Conservation (phyloP, 2,888 invertebrate genomes). For the Hipparchia semele region DNA sequence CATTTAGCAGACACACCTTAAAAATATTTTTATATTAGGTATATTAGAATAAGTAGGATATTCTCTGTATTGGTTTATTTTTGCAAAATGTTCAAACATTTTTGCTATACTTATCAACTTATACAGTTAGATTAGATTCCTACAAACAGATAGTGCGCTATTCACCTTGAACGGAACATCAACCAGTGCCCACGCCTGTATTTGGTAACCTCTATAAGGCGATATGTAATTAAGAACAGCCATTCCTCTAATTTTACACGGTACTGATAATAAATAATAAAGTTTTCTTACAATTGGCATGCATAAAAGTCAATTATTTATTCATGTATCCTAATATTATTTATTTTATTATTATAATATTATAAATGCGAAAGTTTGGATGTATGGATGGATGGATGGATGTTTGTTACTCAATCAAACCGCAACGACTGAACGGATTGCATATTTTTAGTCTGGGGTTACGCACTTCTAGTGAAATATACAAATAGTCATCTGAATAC, state of each 20-base stretch:
- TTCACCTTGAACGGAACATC: constrained; percentile 64
- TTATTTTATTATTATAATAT: too few species aligned
- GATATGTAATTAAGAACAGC: constrained; percentile 37
- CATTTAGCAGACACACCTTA: too few species aligned
- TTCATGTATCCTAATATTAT: background rate
- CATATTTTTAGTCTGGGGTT: background rate
- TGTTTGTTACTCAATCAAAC: too few species aligned
- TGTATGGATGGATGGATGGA: too few species aligned
- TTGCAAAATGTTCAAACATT: constrained; percentile 16
- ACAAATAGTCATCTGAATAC: constrained; percentile 11
- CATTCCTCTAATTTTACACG: constrained; percentile 20
- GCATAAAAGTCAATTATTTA: background rate
- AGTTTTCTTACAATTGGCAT: background rate
- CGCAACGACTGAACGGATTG: too few species aligned
- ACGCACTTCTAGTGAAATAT: background rate
- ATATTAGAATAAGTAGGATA: too few species aligned
- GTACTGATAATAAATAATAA: constrained; percentile 2
- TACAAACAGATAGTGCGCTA: constrained; percentile 46
- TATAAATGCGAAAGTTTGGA: too few species aligned
- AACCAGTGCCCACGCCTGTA: constrained; percentile 61
- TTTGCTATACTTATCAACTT: constrained; percentile 22
- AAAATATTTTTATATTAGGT: background rate
- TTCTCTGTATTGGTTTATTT: background rate
- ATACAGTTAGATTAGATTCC: constrained; percentile 51
- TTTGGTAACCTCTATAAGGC: constrained; percentile 48